Percentiles rank a stretch among this genome's conserved stretches.
Conservation (phyloP, 2,888 invertebrate species). For the Nephrotoma flavescens region DNA sequence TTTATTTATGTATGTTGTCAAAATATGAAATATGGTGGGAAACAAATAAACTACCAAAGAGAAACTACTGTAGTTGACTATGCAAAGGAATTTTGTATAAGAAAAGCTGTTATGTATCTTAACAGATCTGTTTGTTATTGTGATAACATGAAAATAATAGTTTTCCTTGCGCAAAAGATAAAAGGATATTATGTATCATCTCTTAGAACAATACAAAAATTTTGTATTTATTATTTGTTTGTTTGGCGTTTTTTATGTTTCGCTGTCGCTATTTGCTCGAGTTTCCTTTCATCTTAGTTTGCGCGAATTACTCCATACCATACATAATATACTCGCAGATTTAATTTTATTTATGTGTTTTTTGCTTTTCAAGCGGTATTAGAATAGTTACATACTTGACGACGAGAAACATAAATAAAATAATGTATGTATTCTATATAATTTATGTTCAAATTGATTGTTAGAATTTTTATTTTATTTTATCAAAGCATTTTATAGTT, state of each 20-base stretch:
- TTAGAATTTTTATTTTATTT: not conserved
- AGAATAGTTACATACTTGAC: not conserved
- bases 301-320: not conserved
- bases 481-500: not conserved
- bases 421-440: not conserved
- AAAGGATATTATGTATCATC: not conserved
- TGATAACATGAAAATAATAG: not conserved
- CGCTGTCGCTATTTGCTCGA: not conserved
- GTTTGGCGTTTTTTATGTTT: not conserved
- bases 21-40: too few relatives aligned
- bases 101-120: too few relatives aligned
- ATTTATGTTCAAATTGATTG: not conserved
- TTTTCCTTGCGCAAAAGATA: not conserved
- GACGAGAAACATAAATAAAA: not conserved
- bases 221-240: not conserved
- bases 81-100: too few relatives aligned
- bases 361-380: not conserved
- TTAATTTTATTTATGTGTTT: not conserved
- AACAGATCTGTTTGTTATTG: not conserved
- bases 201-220: not conserved
- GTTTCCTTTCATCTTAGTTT: not conserved
- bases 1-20: too few relatives aligned
- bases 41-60: too few relatives aligned
- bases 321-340: not conserved
- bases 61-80: too few relatives aligned